phyloP scores from a whole-genome alignment of 2,888 invertebrate genomes.

The Trypoxylon attenuatum region DNA sequence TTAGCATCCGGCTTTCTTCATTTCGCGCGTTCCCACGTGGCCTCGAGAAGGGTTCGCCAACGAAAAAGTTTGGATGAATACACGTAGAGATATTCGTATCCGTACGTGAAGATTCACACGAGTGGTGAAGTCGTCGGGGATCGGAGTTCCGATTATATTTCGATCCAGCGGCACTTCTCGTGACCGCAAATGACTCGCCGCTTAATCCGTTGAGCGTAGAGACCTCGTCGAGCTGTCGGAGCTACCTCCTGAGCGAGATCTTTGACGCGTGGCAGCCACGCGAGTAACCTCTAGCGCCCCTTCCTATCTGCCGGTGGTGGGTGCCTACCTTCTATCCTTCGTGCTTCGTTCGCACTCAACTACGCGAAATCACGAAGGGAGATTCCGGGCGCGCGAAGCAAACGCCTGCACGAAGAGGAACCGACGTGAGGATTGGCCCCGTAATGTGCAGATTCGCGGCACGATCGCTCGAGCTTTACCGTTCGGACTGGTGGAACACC shows the following conservation, averaged over 20 bases:
- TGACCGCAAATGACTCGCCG: slow-evolving; percentile 30
- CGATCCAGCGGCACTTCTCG: slow-evolving; percentile 14
- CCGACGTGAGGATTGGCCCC: slow-evolving; percentile 55
- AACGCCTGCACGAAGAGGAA: neutral
- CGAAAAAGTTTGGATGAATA: neutral
- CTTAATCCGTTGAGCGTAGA: slow-evolving; percentile 2
- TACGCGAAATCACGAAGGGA: slow-evolving; percentile 58
- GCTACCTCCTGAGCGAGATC: slow-evolving; percentile 15
- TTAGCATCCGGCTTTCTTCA: too few species aligned
- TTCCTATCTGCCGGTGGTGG: too few species aligned
- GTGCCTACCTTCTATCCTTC: too few species aligned
- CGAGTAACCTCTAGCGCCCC: too few species aligned
- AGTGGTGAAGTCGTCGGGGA: slow-evolving; percentile 4
- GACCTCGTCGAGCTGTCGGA: slow-evolving; percentile 15
- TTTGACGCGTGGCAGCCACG: slow-evolving; percentile 51
- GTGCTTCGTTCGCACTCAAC: slow-evolving; percentile 35
- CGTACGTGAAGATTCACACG: slow-evolving; percentile 12
- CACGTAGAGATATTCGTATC: neutral
- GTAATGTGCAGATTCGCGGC: slow-evolving; percentile 55
- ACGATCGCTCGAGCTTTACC: slow-evolving; percentile 42
- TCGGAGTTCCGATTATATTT: neutral
- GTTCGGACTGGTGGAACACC: slow-evolving; percentile 45
- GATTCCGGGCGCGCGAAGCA: slow-evolving; percentile 33
- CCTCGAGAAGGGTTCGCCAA: too few species aligned
- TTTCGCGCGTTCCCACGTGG: too few species aligned